Evolutionary conservation across 2,797 vertebrate species (phyloP), one percentile per base, ranked within the genome.

Genomic region (Sebastes kiyomatsui): DNA sequence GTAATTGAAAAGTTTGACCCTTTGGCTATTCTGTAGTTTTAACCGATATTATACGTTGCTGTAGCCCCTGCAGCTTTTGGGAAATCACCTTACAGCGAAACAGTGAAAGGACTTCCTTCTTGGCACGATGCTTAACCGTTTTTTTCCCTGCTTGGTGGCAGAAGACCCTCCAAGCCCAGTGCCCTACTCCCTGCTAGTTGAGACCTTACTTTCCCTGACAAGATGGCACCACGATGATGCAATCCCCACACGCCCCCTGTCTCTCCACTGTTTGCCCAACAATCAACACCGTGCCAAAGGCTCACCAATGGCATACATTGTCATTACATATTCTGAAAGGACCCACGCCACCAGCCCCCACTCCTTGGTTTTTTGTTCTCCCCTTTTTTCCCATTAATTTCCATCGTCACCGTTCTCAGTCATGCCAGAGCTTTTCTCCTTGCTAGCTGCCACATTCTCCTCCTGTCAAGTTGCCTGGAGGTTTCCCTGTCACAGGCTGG

Each of bases 401-500:
- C 94, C 92, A 90, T 94, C 97, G 91, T 98, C 97, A 96, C 96
- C 96, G 96, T 97, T 97, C 96, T 95, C 95, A 95, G 96, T 95
- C 94, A 95, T 87, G 88, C 95, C 87, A 96, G 94, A 93, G 96
- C 96, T 88, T 95, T 96, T 94, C 93, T 92, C 97, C 97, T 96
- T 95, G 96, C 97, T 96, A 92, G 95, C 95, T 93, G 95, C 96
- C 96, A 98, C 97, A 97, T 97, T 97, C 96, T 97, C 96, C 96
- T 97, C 97, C 97, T 98, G 98, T 99, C 98, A 98, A 95, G 97
- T 96, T 95, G 97, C 97, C 96, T 96, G 95, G 97, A 98, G 98
- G 97, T 97, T 98, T 98, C 97, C 97, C 97, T 95, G 97, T 84
- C 96, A 94, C 96, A 95, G 97, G 93, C 96, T 97, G 97, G 97